Evolutionary conservation across 2,113 vertebrate genomes (phyloP), one percentile per base, ranked within the genome.

Genomic region (Ivindomyrus marchei): DNA sequence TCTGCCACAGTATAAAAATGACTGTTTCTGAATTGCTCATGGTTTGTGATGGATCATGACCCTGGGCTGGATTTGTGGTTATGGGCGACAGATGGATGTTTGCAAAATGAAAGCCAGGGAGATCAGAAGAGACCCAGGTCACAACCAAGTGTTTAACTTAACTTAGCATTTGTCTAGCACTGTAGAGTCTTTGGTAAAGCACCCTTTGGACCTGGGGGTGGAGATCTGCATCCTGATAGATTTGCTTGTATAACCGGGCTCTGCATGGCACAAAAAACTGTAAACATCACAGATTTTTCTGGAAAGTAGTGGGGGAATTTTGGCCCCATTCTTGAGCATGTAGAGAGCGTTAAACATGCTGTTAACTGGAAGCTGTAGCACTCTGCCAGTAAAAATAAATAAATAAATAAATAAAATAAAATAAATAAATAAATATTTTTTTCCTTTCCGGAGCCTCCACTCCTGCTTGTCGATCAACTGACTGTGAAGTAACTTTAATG

Each of bases 341-440:
- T 21, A 10, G 46, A 47, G 84, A 49, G 13, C n/a, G 17, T 21
- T 58, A 85, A 84, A 85, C 27, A 10, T 83, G 77, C 77, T 83
- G 62, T 88, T 56, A 86, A 53, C 66, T 90, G 86, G 50, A 80
- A 74, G 1, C 90, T 88, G 62, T 56, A 56, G 42, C 45, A 11
- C 49, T 90, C 52, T 49, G 46, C 46, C 8, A 47, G 8, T 19
- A 49, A 49, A 49, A 11, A 4, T 45, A 45, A 45, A 36, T 36
- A 45, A 27, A 27, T 27, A 45, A 42, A 42, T 5, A 45, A 45
- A 42, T 4, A 36, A 42, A 42, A 42, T 4, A 42, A 42, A 42
- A 36, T 36, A 42, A n/a, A n/a, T n/a, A n/a, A n/a, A n/a, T n/a
- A n/a, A n/a, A n/a, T 42, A 3, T 46, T 66, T 88, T 88, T 13